Percentiles rank a stretch among this genome's conserved stretches.
Evolutionary conservation across 2,888 invertebrate genomes (phyloP).

Genomic region (Caenorhabditis panamensis): DNA sequence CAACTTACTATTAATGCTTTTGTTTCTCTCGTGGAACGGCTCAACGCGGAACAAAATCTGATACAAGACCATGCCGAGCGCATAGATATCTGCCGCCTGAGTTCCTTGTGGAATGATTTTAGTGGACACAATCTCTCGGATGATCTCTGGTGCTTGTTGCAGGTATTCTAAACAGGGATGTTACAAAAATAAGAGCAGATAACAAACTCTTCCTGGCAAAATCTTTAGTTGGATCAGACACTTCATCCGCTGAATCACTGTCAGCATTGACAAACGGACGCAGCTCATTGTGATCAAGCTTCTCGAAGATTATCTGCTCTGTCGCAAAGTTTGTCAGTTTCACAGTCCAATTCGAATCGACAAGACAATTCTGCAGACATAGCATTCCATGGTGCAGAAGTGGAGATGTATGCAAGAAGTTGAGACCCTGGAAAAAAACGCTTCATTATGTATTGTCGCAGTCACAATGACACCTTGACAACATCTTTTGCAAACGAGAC

Average conservation of each 20-base stretch:
- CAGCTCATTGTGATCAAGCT: conserved; percentile 72
- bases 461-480: conserved; percentile 70
- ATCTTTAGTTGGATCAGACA: conserved; percentile 48
- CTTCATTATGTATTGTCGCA: background rate
- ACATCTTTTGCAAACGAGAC: conserved; percentile 80
- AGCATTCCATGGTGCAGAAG: conserved; percentile 77
- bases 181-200: background rate
- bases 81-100: conserved; percentile 77
- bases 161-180: conserved; percentile 75
- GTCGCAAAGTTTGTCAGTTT: conserved; percentile 80
- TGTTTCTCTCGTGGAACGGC: conserved; percentile 78
- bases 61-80: conserved; percentile 78
- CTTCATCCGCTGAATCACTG: conserved; percentile 46
- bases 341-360: conserved; percentile 81
- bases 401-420: conserved; percentile 76
- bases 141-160: conserved; percentile 80
- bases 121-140: conserved; percentile 76
- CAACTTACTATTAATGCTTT: conserved; percentile 71
- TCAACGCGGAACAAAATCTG: conserved; percentile 79
- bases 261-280: conserved; percentile 52
- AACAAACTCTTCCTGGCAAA: conserved; percentile 56
- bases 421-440: conserved; percentile 69
- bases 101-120: conserved; percentile 74
- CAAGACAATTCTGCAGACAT: conserved; percentile 80
- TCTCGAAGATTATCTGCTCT: conserved; percentile 77